Evolutionary conservation across 2,113 vertebrate species (phyloP).

Genomic region (Sardina pilchardus): DNA sequence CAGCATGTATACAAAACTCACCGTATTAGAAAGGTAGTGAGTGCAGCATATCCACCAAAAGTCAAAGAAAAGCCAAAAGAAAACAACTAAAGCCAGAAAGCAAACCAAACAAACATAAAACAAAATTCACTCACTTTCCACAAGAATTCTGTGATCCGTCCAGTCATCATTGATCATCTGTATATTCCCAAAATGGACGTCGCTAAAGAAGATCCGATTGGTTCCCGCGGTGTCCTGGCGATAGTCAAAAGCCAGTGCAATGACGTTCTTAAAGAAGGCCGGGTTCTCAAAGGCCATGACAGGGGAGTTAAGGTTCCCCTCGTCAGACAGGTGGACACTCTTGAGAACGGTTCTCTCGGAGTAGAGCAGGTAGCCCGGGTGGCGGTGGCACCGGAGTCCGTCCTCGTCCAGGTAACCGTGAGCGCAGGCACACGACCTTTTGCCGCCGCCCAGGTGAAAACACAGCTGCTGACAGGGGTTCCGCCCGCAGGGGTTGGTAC

Average conservation of each 20-base stretch:
- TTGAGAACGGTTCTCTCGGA: slow-evolving; percentile 82
- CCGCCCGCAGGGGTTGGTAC: slow-evolving; percentile 79
- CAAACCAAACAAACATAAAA: background rate
- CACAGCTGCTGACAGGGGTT: slow-evolving; percentile 84
- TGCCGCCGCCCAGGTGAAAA: slow-evolving; percentile 74
- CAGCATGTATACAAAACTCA: too few species aligned
- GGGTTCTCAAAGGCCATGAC: slow-evolving; percentile 80
- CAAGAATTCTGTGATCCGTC: slow-evolving; percentile 75
- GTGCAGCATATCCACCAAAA: too few species aligned
- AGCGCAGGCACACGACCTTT: slow-evolving; percentile 77
- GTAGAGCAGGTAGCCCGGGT: slow-evolving; percentile 83
- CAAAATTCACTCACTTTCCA: slow-evolving; percentile 76
- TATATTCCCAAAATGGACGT: slow-evolving; percentile 86
- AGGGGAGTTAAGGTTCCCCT: slow-evolving; percentile 79
- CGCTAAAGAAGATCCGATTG: slow-evolving; percentile 85
- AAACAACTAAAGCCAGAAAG: background rate
- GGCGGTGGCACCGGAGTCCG: slow-evolving; percentile 72
- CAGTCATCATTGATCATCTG: slow-evolving; percentile 85
- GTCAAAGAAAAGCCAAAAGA: background rate
- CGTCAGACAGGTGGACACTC: slow-evolving; percentile 82
- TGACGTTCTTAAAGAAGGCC: slow-evolving; percentile 82
- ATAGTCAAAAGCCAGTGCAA: slow-evolving; percentile 83
- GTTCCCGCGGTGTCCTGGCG: slow-evolving; percentile 69
- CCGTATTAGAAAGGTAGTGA: too few species aligned
- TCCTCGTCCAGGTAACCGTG: slow-evolving; percentile 81